These are phyloP conservation scores for Noctua janthe DNA, from an alignment of 2,888 invertebrate species.

Conservation along the genomic window DNA sequence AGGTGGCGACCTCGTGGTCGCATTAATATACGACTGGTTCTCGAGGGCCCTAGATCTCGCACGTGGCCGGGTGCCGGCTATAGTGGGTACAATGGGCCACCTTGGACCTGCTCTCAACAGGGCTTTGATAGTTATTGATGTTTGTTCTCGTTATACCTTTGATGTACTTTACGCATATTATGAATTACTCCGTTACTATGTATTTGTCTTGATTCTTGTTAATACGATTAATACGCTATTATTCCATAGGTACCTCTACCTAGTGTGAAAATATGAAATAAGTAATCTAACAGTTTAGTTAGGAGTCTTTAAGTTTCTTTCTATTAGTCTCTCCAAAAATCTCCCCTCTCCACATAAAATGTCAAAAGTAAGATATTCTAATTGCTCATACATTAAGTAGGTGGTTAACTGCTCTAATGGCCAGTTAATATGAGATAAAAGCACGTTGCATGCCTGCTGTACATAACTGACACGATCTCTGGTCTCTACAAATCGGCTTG, in stretches of 20 bases:
- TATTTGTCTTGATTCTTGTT: not conserved
- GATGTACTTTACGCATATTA: not conserved
- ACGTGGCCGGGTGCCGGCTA: conserved; percentile 65
- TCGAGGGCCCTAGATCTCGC: conserved; percentile 71
- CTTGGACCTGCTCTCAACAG: conserved; percentile 37
- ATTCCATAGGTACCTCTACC: not conserved
- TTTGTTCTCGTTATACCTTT: not conserved
- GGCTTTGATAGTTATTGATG: conserved; percentile 11
- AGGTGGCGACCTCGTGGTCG: conserved; percentile 78
- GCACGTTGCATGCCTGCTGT: conserved; percentile 42
- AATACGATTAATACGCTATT: not conserved
- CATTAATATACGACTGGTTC: conserved; percentile 71
- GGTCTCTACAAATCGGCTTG: conserved; percentile 69
- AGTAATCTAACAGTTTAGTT: not conserved
- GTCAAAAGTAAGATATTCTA: not conserved
- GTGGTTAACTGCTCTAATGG: conserved; percentile 5
- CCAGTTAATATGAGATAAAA: conserved; percentile 17
- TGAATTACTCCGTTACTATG: not conserved
- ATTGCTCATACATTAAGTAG: not conserved
- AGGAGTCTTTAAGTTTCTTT: not conserved
- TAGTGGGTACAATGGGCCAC: conserved; percentile 23
- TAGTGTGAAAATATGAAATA: conserved; percentile 3
- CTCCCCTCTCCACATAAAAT: not conserved
- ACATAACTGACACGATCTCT: conserved; percentile 47
- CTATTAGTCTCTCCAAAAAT: conserved; percentile 9